Conservation (phyloP, 1,140 invertebrate species). For the Dufourea novaeangliae region DNA sequence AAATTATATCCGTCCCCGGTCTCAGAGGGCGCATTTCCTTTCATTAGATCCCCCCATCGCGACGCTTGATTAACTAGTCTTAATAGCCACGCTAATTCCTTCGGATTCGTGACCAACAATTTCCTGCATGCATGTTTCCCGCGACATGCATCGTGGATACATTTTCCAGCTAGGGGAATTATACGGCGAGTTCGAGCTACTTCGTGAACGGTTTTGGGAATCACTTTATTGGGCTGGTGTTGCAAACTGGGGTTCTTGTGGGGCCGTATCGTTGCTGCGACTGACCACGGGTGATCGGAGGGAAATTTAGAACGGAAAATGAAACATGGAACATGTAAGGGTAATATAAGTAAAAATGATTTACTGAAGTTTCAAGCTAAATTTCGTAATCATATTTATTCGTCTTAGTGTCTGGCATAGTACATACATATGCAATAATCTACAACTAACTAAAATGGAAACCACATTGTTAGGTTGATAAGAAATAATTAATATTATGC, state of each 20-base stretch:
- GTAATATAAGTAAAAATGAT: no score
- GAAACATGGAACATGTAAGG: no score
- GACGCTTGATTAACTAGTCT: slow-evolving; percentile 35
- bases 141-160: neutral
- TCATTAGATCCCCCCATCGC: slow-evolving; percentile 30
- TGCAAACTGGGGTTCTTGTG: neutral
- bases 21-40: slow-evolving; percentile 32
- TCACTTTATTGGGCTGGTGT: neutral
- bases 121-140: neutral
- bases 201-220: neutral
- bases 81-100: slow-evolving; percentile 14
- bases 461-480: no score
- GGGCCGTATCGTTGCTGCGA: neutral
- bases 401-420: no score
- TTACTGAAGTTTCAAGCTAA: no score
- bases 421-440: no score
- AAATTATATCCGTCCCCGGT: slow-evolving; percentile 40
- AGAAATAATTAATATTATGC: no score
- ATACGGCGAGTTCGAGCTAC: no score
- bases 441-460: no score
- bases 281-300: no score
- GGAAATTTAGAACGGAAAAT: no score
- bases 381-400: no score
- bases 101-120: neutral
- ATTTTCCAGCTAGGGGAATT: neutral